Base-by-base conservation (phyloP, 2,888 invertebrate genomes). In the Ferrisia virgata region DNA sequence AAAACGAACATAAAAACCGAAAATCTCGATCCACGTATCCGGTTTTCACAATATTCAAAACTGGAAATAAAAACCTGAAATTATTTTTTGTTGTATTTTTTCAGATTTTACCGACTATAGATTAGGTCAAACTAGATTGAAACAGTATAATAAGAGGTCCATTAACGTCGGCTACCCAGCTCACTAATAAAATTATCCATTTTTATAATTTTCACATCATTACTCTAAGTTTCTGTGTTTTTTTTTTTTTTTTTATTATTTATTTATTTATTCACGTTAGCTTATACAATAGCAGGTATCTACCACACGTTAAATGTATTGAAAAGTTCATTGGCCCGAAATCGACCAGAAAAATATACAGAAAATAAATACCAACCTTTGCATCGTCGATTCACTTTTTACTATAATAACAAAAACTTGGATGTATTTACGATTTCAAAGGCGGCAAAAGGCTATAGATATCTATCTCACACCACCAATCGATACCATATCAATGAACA, bases 31-130 rank as follows among this genome's bases (percentile, higher is more conserved):
- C 18, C 33, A 72, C 33, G 72, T 72, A 72, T 72, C 72, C 72
- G 72, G 72, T 72, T 72, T 72, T 72, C 33, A 33, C 33, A 25
- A 72, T 79, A 79, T 79, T 79, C 79, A 43, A 79, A 79, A 79
- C 43, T 79, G 47, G 40, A 40, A 43, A 47, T 47, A 53, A 79
- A 47, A 79, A 79, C 43, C 43, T 47, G 79, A 79, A 79, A 79
- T 79, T 53, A 79, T 79, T 79, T 79, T 79, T 79, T 79, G 79
- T 79, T 28, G 31, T 25, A 28, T 40, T 43, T 79, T 79, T 36
- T 79, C 79, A 47, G 28, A 47, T 79, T 79, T 79, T 43, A 79
- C 47, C 13, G 28, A 43, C 43, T 40, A 79, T 47, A 31, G 79
- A 79, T 79, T 79, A 79, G 40, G 72, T 72, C 72, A 72, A 72